These are phyloP conservation scores for Agriopis leucophaearia DNA, from an alignment of 2,888 invertebrate species.

Conservation along the genomic window DNA sequence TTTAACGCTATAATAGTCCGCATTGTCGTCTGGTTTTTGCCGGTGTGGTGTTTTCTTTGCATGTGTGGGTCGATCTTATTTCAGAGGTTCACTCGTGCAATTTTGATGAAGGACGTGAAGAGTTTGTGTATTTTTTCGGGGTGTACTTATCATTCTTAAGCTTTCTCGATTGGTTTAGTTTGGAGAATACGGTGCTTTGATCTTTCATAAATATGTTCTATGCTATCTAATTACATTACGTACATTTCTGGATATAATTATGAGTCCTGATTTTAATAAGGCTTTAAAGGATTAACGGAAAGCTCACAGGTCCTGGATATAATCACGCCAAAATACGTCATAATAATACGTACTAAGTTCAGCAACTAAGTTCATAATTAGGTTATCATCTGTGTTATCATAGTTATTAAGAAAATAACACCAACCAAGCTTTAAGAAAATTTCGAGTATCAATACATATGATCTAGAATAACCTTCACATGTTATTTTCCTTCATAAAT, in stretches of 20 bases:
- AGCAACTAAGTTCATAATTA: background rate
- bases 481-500: constrained; percentile 42
- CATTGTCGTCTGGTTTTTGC: constrained; percentile 38
- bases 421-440: background rate
- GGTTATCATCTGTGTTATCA: background rate
- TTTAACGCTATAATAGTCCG: constrained; percentile 32
- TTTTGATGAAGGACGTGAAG: constrained; percentile 27
- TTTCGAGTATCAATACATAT: background rate
- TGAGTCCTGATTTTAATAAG: background rate
- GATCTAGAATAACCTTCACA: constrained; percentile 10
- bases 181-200: background rate
- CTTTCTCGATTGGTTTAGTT: constrained; percentile 1
- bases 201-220: background rate
- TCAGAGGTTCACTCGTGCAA: constrained; percentile 27
- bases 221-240: too few species aligned
- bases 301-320: background rate
- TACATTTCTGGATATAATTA: too few species aligned
- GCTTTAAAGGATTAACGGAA: too few species aligned
- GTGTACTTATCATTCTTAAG: background rate
- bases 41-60: constrained; percentile 35
- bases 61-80: constrained; percentile 26
- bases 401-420: background rate
- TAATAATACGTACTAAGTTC: too few species aligned
- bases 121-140: constrained; percentile 14
- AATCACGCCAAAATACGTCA: background rate